These are phyloP conservation scores for Parnassius orleans DNA, from an alignment of 2,888 invertebrate species.

Conservation along the genomic window DNA sequence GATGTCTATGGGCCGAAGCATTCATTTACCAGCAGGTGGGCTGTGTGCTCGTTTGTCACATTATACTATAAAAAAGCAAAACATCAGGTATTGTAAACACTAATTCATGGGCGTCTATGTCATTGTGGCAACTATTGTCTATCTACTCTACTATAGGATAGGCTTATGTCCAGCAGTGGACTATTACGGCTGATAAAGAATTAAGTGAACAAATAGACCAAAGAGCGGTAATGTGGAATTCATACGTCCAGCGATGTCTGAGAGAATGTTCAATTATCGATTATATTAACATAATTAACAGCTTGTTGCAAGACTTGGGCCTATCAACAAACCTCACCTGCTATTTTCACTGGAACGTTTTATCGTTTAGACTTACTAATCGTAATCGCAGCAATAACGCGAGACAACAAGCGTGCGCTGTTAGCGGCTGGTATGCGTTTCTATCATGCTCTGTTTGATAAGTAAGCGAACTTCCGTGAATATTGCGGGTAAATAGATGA, in stretches of 20 bases:
- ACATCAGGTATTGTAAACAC: too few species aligned
- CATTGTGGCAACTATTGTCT: too few species aligned
- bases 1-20: too few species aligned
- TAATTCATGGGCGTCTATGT: too few species aligned
- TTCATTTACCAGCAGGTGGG: too few species aligned
- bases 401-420: slow-evolving; percentile 29
- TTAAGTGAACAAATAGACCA: too few species aligned
- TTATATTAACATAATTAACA: too few species aligned
- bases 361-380: slow-evolving; percentile 9
- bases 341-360: slow-evolving; percentile 9
- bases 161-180: too few species aligned
- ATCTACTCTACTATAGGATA: too few species aligned
- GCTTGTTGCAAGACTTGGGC: neutral
- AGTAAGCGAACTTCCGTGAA: slow-evolving; percentile 44
- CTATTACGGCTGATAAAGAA: too few species aligned
- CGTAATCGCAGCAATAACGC: slow-evolving; percentile 27
- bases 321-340: neutral
- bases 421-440: slow-evolving; percentile 49
- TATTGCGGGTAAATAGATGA: slow-evolving; percentile 29
- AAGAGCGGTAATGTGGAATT: neutral
- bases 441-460: slow-evolving; percentile 53
- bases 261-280: neutral
- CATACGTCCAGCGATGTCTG: neutral
- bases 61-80: too few species aligned
- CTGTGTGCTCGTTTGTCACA: too few species aligned